Evolutionary conservation across 2,113 vertebrate genomes (phyloP).

Genomic region (Gallinago paraguaiae): DNA sequence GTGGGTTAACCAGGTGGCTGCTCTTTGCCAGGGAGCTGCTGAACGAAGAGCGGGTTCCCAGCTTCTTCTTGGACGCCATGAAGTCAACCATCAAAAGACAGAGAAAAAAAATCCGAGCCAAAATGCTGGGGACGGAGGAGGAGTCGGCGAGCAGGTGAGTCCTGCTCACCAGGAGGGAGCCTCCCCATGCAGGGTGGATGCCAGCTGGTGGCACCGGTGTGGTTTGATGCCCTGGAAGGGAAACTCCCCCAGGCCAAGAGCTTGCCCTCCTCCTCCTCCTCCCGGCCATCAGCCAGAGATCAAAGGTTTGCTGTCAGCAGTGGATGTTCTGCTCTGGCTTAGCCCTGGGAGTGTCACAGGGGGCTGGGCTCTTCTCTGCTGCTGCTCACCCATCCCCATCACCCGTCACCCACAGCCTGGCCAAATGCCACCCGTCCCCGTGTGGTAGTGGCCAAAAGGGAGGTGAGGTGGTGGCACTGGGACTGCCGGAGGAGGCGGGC

Average conservation of each 20-base stretch:
- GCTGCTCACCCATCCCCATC: accelerated
- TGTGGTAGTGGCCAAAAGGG: accelerated
- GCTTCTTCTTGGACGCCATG: slow-evolving; percentile 86
- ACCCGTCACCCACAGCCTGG: not conserved
- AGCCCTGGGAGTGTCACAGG: not conserved
- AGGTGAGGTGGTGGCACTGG: not conserved
- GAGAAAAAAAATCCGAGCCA: slow-evolving; percentile 90
- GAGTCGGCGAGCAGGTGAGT: slow-evolving; percentile 85
- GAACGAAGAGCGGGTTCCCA: slow-evolving; percentile 85
- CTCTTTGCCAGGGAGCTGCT: slow-evolving; percentile 86
- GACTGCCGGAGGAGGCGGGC: not conserved
- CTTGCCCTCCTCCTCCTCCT: not conserved
- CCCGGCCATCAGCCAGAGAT: not conserved
- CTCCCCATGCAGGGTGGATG: not conserved
- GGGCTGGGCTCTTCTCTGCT: not conserved
- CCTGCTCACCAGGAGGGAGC: not conserved
- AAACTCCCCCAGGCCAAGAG: not conserved
- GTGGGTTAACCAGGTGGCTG: not conserved
- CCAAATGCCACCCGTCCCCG: not conserved
- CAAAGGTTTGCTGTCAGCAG: not conserved
- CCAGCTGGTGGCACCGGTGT: not conserved
- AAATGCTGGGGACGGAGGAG: slow-evolving; percentile 90
- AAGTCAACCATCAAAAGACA: slow-evolving; percentile 86
- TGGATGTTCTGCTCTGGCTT: not conserved
- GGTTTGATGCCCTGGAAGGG: not conserved